Percentiles rank a stretch among this genome's conserved stretches.
Conservation (phyloP, 1,140 invertebrate species). For the Anoplophora glabripennis region DNA sequence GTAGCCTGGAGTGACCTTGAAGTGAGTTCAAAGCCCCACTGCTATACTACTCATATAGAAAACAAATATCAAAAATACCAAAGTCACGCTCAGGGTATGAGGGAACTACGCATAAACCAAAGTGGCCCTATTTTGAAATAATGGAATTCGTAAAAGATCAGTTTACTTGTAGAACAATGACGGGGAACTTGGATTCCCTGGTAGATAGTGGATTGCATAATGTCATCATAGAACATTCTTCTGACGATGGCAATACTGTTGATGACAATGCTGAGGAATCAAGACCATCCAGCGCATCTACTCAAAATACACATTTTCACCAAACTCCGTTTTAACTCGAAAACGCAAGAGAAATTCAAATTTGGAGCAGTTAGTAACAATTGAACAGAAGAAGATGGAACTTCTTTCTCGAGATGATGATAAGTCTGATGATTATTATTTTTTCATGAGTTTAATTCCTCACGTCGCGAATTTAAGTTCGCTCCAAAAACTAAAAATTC, state of each 20-base stretch:
- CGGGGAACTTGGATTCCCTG: slow-evolving; percentile 9
- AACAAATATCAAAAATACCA: too few relatives aligned
- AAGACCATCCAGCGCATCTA: background rate
- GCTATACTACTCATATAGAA: too few relatives aligned
- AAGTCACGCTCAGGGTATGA: slow-evolving; percentile 17
- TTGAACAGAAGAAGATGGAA: slow-evolving; percentile 5
- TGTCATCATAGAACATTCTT: too few relatives aligned
- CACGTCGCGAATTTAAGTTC: slow-evolving; percentile 50
- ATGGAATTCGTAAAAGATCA: slow-evolving; percentile 28
- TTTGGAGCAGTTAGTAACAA: background rate
- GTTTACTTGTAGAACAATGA: slow-evolving; percentile 7
- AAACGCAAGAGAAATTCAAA: background rate
- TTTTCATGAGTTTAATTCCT: slow-evolving; percentile 51
- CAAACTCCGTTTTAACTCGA: background rate
- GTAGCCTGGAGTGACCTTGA: too few relatives aligned
- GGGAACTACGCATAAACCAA: background rate
- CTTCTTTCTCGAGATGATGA: slow-evolving; percentile 17
- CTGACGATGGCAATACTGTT: too few relatives aligned
- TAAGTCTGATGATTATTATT: slow-evolving; percentile 47
- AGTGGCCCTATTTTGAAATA: slow-evolving; percentile 23
- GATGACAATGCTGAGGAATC: too few relatives aligned
- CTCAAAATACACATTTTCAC: background rate
- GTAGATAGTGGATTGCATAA: background rate
- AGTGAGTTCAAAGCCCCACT: too few relatives aligned
- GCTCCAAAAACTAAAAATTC: slow-evolving; percentile 50